Evolutionary conservation across 2,888 invertebrate genomes (phyloP).

Genomic region (Spatulosminthurus flaviceps): DNA sequence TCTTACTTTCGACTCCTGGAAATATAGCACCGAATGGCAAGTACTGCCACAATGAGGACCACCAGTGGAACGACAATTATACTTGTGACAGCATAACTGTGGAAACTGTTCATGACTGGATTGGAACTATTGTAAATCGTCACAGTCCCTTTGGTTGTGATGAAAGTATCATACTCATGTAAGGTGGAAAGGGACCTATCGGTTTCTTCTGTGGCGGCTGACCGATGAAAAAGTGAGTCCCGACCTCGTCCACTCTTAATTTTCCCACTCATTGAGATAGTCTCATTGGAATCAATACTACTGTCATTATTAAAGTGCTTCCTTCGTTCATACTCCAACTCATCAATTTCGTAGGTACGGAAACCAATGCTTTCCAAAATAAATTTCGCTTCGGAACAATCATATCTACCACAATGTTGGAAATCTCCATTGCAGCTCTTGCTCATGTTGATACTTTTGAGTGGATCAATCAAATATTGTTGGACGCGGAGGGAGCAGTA

Average conservation of each 20-base stretch:
- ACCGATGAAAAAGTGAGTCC: neutral
- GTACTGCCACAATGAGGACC: constrained; percentile 34
- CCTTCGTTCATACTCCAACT: neutral
- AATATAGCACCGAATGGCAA: constrained; percentile 40
- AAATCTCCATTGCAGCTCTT: constrained; percentile 47
- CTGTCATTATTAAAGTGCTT: neutral
- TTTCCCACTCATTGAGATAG: neutral
- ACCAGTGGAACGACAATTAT: constrained; percentile 35
- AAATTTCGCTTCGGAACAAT: constrained; percentile 52
- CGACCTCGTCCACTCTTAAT: neutral
- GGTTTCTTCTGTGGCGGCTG: neutral
- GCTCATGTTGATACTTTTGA: constrained; percentile 37
- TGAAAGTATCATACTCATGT: constrained; percentile 33
- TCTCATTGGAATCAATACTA: neutral
- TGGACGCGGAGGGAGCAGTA: constrained; percentile 57
- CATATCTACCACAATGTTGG: constrained; percentile 58
- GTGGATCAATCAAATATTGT: constrained; percentile 58
- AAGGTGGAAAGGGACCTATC: neutral
- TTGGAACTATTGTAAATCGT: constrained; percentile 29
- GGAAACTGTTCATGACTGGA: constrained; percentile 4
- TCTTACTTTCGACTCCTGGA: constrained; percentile 24
- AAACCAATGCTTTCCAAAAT: constrained; percentile 55
- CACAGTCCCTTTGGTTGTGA: constrained; percentile 27
- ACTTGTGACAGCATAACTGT: constrained; percentile 28
- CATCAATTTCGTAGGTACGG: constrained; percentile 42